Evolutionary conservation across 2,113 vertebrate genomes (phyloP), one percentile per base, ranked within the genome.

Genomic region (Octodon degus): DNA sequence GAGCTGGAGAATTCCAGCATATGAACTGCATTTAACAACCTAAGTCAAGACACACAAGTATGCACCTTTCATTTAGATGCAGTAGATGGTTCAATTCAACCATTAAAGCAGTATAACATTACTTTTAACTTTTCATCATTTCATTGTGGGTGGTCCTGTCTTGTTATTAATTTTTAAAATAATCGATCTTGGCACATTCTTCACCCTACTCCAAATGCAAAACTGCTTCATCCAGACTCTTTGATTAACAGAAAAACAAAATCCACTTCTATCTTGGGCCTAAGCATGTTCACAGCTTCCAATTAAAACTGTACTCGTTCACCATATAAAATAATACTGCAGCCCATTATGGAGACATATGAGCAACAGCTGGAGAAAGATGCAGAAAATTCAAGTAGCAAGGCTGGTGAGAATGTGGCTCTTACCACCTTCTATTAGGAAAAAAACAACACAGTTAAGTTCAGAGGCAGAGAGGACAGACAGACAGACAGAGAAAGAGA

Each of bases 241-340:
- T 95, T 90, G 86, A 80, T 97, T 96, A 95, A 32, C 88, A 95
- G 34, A 80, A 91, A 96, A 96, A 89, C 43, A 94, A 96, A 97
- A 32, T 89, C 32, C 20, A 34, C 94, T 96, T 95, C 37, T 95
- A 93, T 93, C 53, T 79, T 96, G 93, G 93, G 77, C 30, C 30
- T 76, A 62, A 22, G 27, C 55, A 40, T 70, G 60, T 37, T 94
- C 83, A 50, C 14, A 97, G 67, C 62, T 96, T 94, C 86, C 79
- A 97, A 55, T 90, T 94, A 95, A 95, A 95, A 91, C 40, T 92
- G 12, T 85, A 60, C 34, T 93, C 25, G 11, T 8, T 96, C 47
- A 86, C 40, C 60, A 70, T 93, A 62, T 88, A 65, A 95, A 96
- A 88, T 63, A 94, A 81, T 76, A 47, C 74, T 22, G 80, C 32